These are phyloP conservation scores for cat (Felis catus) DNA, from an alignment of 2,113 vertebrate species.

Conservation along the genomic window F.catus_Fca126_mat1.0 CM031425.1:33973001-33973500, in stretches of 20 bases:
- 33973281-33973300: neutral
- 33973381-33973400: neutral
- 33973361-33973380: neutral
- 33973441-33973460: constrained; percentile 29
- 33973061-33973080: neutral
- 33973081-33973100: neutral
- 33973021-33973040: neutral
- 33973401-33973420: constrained; percentile 44
- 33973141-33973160: neutral
- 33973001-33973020: neutral
- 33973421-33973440: constrained; percentile 56
- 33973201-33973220: neutral
- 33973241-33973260: neutral
- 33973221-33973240: neutral
- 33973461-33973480: constrained; percentile 70
- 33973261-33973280: neutral
- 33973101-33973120: neutral
- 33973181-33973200: neutral
- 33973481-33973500: constrained; percentile 59
- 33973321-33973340: neutral
- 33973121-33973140: neutral
- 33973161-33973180: neutral
- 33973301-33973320: neutral
- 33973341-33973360: neutral
- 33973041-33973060: neutral